phyloP scores from a whole-genome alignment of 2,797 vertebrate species.

The Acomys russatus region DNA sequence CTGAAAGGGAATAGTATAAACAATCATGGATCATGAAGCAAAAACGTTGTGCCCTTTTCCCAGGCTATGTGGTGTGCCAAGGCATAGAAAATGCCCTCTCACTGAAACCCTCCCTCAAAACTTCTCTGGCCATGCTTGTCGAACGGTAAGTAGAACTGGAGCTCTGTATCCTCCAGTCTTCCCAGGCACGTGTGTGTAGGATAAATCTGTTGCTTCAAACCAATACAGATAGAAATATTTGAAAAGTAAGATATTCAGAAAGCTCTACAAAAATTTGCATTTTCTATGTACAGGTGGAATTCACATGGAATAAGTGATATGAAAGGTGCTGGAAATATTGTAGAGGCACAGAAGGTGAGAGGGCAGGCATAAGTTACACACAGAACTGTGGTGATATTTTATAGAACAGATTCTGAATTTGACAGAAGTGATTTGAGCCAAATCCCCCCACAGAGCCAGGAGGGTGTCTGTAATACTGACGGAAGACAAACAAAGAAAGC shows the following conservation, averaged over 20 bases:
- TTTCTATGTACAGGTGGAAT: background rate
- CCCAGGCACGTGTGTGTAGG: background rate
- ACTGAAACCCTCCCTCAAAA: constrained; percentile 8
- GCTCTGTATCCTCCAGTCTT: background rate
- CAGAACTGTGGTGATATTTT: background rate
- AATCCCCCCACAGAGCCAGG: background rate
- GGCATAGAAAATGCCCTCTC: background rate
- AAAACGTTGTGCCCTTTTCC: background rate
- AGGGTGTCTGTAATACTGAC: background rate
- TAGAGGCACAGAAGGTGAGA: background rate
- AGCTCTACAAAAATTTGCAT: background rate
- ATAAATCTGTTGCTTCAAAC: background rate
- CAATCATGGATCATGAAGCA: background rate
- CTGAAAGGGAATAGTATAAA: background rate
- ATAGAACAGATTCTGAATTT: background rate
- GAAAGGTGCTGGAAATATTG: background rate
- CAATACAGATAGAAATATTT: background rate
- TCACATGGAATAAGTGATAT: background rate
- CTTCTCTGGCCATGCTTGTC: background rate
- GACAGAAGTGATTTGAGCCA: background rate
- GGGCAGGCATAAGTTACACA: background rate
- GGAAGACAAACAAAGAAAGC: background rate
- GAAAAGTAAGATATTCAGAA: background rate
- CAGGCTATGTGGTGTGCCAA: background rate
- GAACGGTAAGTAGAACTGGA: background rate